A percentile compares a stretch with the other conserved stretches of the same genome.
Evolutionary conservation across 2,888 invertebrate species (phyloP).

Genomic region (Mythimna pallens): DNA sequence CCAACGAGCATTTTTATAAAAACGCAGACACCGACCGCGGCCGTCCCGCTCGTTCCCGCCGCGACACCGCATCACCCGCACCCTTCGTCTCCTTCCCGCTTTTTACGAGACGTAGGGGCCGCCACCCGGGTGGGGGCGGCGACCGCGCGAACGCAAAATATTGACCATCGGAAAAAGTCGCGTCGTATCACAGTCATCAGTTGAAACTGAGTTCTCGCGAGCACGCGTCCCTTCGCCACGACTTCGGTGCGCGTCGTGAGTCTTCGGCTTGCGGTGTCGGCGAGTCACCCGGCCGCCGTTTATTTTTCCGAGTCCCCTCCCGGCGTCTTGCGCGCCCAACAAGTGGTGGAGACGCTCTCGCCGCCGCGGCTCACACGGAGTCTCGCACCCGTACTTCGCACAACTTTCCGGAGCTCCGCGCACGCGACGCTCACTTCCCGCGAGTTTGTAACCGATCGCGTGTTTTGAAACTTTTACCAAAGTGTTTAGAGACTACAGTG

Average conservation of each 20-base stretch:
- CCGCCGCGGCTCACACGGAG: slow-evolving; percentile 82
- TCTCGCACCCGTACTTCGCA: slow-evolving; percentile 86
- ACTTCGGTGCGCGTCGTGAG: slow-evolving; percentile 88
- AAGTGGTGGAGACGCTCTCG: slow-evolving; percentile 85
- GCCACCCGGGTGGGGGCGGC: slow-evolving; percentile 89
- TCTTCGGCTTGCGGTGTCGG: slow-evolving; percentile 89
- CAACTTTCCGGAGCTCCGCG: slow-evolving; percentile 86
- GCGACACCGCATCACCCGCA: slow-evolving; percentile 83
- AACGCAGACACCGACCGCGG: slow-evolving; percentile 89
- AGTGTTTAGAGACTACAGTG: slow-evolving; percentile 81
- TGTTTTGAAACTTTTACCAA: slow-evolving; percentile 83
- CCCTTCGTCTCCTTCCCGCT: slow-evolving; percentile 91
- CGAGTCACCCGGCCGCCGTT: slow-evolving; percentile 80
- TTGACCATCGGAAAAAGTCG: slow-evolving; percentile 91
- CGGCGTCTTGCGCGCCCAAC: slow-evolving; percentile 88
- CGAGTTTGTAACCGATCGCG: slow-evolving; percentile 77
- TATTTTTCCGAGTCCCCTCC: slow-evolving; percentile 87
- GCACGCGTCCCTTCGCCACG: slow-evolving; percentile 86
- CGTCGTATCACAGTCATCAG: slow-evolving; percentile 91
- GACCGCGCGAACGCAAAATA: slow-evolving; percentile 91
- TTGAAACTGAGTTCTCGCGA: slow-evolving; percentile 89
- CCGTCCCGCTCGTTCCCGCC: slow-evolving; percentile 89
- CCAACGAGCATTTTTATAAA: slow-evolving; percentile 89
- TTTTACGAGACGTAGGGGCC: slow-evolving; percentile 91
- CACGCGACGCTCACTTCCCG: slow-evolving; percentile 74